A percentile compares a stretch with the other conserved stretches of the same genome.
Evolutionary conservation across 2,797 vertebrate genomes (phyloP).

Genomic region (Leptoclinus maculatus): DNA sequence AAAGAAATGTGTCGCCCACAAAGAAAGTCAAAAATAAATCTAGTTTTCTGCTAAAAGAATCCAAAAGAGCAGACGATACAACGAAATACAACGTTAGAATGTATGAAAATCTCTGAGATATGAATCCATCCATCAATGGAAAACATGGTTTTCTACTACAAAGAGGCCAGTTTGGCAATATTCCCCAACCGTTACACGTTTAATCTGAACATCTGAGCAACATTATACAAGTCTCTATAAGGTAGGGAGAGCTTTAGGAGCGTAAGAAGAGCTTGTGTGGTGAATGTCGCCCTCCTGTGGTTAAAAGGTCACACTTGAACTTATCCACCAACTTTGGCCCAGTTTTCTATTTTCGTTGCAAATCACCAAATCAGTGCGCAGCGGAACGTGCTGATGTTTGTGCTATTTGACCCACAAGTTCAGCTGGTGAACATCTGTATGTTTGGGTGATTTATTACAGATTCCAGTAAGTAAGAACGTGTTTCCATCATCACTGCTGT

Average conservation of each 20-base stretch:
- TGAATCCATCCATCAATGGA: background rate
- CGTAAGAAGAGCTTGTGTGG: background rate
- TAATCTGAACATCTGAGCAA: background rate
- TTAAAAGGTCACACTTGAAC: no score
- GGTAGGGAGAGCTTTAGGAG: background rate
- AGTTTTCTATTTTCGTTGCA: no score
- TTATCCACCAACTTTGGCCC: no score
- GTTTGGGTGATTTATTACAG: no score
- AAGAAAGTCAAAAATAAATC: conserved; percentile 1
- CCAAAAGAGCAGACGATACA: background rate
- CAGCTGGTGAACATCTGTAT: no score
- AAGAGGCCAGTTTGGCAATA: conserved; percentile 38
- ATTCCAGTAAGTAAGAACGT: no score
- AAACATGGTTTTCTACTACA: background rate
- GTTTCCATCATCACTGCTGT: no score
- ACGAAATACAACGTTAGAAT: background rate
- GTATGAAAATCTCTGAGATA: conserved; percentile 10
- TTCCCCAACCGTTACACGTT: conserved; percentile 13
- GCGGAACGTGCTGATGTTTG: no score
- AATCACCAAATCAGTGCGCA: no score
- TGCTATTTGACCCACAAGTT: no score
- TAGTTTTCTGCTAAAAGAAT: conserved; percentile 17
- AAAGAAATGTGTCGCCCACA: background rate
- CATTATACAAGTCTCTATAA: no score
- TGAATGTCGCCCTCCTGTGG: conserved; percentile 49